Base-by-base conservation (phyloP, 2,888 invertebrate species). In the Brachycybe producta region DNA sequence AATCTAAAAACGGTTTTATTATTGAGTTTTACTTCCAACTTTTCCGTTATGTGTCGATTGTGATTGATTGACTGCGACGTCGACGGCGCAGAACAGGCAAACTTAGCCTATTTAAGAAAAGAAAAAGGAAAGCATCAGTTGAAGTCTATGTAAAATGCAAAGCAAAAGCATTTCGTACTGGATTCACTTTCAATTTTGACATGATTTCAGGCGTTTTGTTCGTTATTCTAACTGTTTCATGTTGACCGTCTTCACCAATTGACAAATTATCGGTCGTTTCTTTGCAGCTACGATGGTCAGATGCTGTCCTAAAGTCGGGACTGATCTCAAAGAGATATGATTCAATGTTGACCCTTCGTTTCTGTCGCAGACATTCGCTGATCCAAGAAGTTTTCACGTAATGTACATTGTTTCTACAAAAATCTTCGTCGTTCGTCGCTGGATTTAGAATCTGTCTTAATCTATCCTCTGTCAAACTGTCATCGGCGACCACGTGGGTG, bases 401-500 rank as follows among this genome's bases (percentile, higher is more conserved):
- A 11, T 32, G 32, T 13, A 32, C 15, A 21, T 23, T 19, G 3
- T 32, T 27, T 2, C 2, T 32, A 19, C 13, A 11, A 15, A 38
- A 38, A 38, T 38, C 17, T 8, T 8, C 8, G 17, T 38, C 39
- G 8, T 30, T 30, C n/a, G 24, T 28, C 19, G 27, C 5, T 11
- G 2, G 24, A n/a, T 21, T 34, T n/a, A 32, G 35, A 3, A 35
- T 11, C 2, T 26, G 24, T 2, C 2, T 2, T 2, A 42, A 19
- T 2, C 32, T 17, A 17, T 28, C 35, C 21, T 26, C 28, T 11
- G 21, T 36, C 32, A 45, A 19, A 13, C 21, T 7, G 21, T 45
- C 34, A 11, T 45, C 45, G 7, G 35, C 32, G 3, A 45, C 34
- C 13, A 45, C 19, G 15, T 45, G 45, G 19, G 45, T 45, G 21